phyloP scores from a whole-genome alignment of 2,888 invertebrate genomes.

The Embidobia sp. region DNA sequence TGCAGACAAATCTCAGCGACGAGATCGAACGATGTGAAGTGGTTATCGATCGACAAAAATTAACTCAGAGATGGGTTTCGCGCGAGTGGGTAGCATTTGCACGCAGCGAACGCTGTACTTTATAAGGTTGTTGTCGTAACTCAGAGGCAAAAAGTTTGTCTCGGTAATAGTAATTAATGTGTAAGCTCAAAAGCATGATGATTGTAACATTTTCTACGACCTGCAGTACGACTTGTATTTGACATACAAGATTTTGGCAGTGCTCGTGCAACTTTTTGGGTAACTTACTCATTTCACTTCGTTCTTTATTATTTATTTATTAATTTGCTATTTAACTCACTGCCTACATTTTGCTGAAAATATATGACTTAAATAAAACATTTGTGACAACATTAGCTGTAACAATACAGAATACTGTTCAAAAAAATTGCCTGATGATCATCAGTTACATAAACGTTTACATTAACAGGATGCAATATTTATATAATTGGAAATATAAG shows the following conservation, averaged over 20 bases:
- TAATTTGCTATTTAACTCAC: conserved; percentile 4
- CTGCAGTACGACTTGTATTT: conserved; percentile 38
- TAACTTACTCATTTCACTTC: conserved; percentile 5
- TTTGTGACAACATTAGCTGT: no score
- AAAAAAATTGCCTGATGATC: no score
- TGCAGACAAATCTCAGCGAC: conserved; percentile 29
- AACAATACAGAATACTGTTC: no score
- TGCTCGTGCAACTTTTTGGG: conserved; percentile 36
- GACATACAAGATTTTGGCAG: conserved; percentile 53
- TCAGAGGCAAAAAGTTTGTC: conserved; percentile 62
- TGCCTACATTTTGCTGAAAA: no score
- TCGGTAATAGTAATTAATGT: conserved; percentile 52
- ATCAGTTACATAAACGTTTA: no score
- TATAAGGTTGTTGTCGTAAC: conserved; percentile 62
- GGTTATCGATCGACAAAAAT: conserved; percentile 53
- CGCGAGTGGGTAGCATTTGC: conserved; percentile 55
- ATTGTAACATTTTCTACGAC: conserved; percentile 1
- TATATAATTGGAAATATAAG: no score
- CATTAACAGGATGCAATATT: no score
- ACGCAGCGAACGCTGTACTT: conserved; percentile 41
- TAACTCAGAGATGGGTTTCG: conserved; percentile 12
- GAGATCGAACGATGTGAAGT: conserved; percentile 49
- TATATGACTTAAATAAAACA: no score
- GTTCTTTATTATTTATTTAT: conserved; percentile 40
- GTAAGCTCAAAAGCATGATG: conserved; percentile 51